phyloP scores from a whole-genome alignment of 2,888 invertebrate species.

The Allygus modestus region DNA sequence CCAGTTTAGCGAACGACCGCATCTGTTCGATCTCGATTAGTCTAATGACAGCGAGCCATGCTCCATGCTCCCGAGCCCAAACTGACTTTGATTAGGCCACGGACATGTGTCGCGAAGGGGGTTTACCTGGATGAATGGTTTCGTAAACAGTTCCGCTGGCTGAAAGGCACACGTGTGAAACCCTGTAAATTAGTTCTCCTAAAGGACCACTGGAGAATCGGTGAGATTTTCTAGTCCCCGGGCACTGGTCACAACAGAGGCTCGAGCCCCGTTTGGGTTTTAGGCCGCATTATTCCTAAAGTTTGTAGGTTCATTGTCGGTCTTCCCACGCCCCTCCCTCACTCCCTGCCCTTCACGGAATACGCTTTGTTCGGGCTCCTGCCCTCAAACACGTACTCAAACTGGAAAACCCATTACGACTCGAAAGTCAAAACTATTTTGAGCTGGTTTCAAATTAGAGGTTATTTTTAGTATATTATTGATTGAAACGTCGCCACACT shows the following conservation, averaged over 20 bases:
- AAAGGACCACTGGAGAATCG: background rate
- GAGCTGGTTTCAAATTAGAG: background rate
- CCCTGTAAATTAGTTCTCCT: background rate
- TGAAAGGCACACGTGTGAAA: background rate
- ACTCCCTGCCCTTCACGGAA: constrained; percentile 3
- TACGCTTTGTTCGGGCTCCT: constrained; percentile 24
- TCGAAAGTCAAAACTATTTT: constrained; percentile 28
- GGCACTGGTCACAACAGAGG: constrained; percentile 29
- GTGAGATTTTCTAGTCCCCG: constrained; percentile 35
- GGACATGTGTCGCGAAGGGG: no score
- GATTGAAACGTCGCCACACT: no score
- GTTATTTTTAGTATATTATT: background rate
- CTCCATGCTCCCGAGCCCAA: background rate
- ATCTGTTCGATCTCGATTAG: constrained; percentile 2
- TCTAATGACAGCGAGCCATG: background rate
- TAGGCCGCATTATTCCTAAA: constrained; percentile 26
- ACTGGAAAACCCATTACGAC: constrained; percentile 23
- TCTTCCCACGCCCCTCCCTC: constrained; percentile 28
- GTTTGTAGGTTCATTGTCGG: constrained; percentile 50
- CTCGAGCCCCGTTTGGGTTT: background rate
- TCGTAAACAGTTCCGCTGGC: no score
- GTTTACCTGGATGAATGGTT: no score
- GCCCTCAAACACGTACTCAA: background rate
- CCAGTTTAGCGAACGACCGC: no score
- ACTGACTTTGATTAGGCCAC: background rate